Conservation (phyloP, 2,888 invertebrate species). For the Euplagia quadripunctaria region DNA sequence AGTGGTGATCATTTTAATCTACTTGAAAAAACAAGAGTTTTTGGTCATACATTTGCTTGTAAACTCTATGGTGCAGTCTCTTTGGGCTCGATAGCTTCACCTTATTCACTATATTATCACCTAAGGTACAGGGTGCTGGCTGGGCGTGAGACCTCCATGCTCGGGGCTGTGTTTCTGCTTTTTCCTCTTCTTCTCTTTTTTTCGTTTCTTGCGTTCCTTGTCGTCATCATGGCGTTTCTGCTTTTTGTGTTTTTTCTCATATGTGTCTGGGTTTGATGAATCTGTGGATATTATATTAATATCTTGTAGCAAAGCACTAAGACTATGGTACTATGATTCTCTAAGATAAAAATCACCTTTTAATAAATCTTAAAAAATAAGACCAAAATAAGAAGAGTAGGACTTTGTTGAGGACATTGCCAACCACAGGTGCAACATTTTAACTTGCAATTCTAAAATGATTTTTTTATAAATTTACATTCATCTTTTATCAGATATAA, state of each 20-base stretch:
- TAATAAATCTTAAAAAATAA: too few relatives aligned
- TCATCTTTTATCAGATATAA: too few relatives aligned
- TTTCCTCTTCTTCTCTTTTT: constrained; percentile 98
- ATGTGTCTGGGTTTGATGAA: constrained; percentile 91
- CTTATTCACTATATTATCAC: constrained; percentile 41
- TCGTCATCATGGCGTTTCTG: constrained; percentile 97
- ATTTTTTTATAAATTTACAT: too few relatives aligned
- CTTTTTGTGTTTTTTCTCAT: constrained; percentile 98
- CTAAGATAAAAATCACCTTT: too few relatives aligned
- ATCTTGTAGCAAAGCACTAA: not conserved
- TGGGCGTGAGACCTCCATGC: constrained; percentile 89
- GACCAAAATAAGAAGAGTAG: too few relatives aligned
- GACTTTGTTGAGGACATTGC: too few relatives aligned
- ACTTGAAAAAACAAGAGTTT: constrained; percentile 18
- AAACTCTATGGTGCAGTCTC: constrained; percentile 56
- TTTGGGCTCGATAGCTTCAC: constrained; percentile 66
- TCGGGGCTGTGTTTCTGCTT: constrained; percentile 97
- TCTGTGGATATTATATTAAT: constrained; percentile 67
- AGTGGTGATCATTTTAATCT: not conserved
- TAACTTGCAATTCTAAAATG: too few relatives aligned
- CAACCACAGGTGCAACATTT: too few relatives aligned
- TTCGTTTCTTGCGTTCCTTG: constrained; percentile 96
- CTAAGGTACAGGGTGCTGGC: constrained; percentile 77
- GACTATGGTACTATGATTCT: too few relatives aligned
- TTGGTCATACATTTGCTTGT: constrained; percentile 32